phyloP scores from a whole-genome alignment of 2,888 invertebrate species.

The Tanypteryx hageni region DNA sequence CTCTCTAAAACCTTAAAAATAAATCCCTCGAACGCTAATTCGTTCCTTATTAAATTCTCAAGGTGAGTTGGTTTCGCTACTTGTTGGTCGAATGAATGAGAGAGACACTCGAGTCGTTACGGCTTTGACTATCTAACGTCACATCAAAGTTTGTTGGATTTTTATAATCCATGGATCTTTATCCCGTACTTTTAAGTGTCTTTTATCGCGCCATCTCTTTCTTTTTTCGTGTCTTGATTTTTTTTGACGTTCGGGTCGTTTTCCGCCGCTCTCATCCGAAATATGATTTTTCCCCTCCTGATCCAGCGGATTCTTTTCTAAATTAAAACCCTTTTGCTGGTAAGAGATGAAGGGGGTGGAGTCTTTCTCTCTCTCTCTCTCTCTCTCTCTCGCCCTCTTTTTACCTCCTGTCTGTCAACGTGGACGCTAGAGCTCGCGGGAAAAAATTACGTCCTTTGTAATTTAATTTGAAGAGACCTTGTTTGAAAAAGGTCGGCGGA shows the following conservation, averaged over 20 bases:
- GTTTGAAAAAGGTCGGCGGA: too few relatives aligned
- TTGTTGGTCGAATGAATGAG: background rate
- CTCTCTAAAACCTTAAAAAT: background rate
- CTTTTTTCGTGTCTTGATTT: background rate
- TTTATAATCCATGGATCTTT: background rate
- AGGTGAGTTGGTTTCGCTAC: background rate
- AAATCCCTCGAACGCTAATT: background rate
- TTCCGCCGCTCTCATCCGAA: background rate
- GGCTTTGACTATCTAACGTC: background rate
- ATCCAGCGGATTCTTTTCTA: background rate
- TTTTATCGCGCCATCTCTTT: background rate
- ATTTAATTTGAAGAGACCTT: background rate
- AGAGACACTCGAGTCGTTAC: background rate
- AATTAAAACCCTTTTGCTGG: background rate
- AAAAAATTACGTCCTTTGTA: background rate
- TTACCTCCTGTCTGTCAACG: background rate
- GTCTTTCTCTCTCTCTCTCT: background rate
- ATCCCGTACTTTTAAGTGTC: background rate
- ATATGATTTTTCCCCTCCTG: background rate
- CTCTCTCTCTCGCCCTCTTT: background rate
- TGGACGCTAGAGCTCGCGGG: background rate
- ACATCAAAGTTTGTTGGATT: background rate
- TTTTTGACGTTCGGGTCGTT: background rate
- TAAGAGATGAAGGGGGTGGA: background rate
- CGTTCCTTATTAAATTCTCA: slow-evolving; percentile 4